Base-by-base conservation (phyloP, 2,888 invertebrate genomes). In the Formica aserva region DNA sequence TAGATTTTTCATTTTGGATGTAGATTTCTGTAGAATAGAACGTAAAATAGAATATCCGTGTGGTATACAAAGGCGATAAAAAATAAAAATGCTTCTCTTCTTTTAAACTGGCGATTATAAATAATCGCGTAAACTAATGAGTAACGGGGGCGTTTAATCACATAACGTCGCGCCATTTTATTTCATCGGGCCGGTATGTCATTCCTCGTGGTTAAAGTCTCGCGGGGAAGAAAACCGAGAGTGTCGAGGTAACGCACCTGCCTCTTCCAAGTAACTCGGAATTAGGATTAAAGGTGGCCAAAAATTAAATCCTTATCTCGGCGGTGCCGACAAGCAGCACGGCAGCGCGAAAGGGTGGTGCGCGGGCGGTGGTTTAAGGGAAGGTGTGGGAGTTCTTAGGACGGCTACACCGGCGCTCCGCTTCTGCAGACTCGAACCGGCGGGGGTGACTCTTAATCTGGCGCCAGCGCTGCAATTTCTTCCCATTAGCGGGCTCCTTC, bases 401-500 rank as follows among this genome's bases (percentile, higher is more conserved):
- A 82, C 41, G 87, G 84, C 80, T 84, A 87, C 82, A 78, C 78
- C 75, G 87, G 81, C 29, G 65, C 74, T 84, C 67, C 80, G 83
- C 85, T 77, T 88, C 87, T 74, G 85, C 88, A 63, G 75, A 78
- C 80, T 85, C 76, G 90, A 67, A 86, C 75, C 85, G 89, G 90
- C 85, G 88, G 85, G 88, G 91, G 89, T 90, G 92, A 91, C 92
- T 92, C 92, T 94, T 94, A 94, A 94, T 94, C 94, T 92, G 91
- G 90, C 92, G 94, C 94, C 92, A 92, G 92, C 93, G 92, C 91
- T 93, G 94, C 94, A 94, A 94, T 94, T 94, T 94, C 94, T 94
- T 94, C 92, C 94, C 94, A 94, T 94, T 94, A 94, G 93, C 91
- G 91, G 88, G 88, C 91, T 91, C 91, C 92, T 92, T 89, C 90